Evolutionary conservation across 2,888 invertebrate genomes (phyloP), one percentile per base, ranked within the genome.

Genomic region (Ophioninae sp.): DNA sequence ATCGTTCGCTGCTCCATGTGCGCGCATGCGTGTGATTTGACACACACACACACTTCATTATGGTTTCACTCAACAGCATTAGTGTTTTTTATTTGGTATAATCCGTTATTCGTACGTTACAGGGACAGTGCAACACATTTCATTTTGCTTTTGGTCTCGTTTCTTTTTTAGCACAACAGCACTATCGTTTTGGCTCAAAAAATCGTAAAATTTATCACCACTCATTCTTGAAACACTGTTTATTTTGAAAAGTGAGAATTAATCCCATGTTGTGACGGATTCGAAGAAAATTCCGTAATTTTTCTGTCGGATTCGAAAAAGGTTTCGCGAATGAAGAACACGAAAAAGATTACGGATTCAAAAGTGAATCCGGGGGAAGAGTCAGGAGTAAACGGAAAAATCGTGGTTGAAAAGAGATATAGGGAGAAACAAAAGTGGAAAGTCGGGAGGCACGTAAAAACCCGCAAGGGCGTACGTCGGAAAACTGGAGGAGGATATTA

Each of bases 81-180:
- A 67, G 68, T 64, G 64, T 81, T 57, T 57, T 83, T 77, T 74
- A 77, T 80, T 80, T 73, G 72, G 61, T 21, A 67, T 56, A 68
- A 59, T 62, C 37, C 5, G 39, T 64, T 39, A 62, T 76, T 73
- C 76, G 73, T 80, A 68, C 77, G 20, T 68, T 72, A 56, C 73
- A 1, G 7, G 1, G 30, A 69, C 80, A 73, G 73, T 61, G 23
- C 44, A n/a, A 23, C 23, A 50, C 6, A 23, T 8, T 37, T 1
- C 20, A 17, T 8, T 39, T 10, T 10, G 23, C 23, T 37, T 76
- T 76, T 39, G 21, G 20, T 21, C 23, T 44, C 44, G 37, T 30
- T 17, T 39, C 3, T 67, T 30, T 68, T 23, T 6, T 23, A 50
- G 44, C 23, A 13, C 1, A 23, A n/a, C 7, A 56, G 21, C 30